phyloP scores from a whole-genome alignment of 2,797 vertebrate genomes.

The Sebastiscus albofasciatus region DNA sequence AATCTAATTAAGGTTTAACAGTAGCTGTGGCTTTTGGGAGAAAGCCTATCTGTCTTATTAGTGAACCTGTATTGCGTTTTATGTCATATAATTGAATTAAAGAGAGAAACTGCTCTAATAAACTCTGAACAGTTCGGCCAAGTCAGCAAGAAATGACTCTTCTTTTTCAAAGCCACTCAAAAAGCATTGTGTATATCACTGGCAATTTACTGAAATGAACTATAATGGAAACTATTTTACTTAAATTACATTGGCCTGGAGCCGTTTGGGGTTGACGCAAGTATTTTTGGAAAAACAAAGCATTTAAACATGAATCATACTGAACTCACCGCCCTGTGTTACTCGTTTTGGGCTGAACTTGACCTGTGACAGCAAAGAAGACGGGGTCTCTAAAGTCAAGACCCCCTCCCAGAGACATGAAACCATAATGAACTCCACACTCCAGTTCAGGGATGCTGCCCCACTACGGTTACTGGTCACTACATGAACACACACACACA shows the following conservation, averaged over 20 bases:
- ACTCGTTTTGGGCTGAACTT: conserved; percentile 24
- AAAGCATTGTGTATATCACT: not conserved
- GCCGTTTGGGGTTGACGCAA: not conserved
- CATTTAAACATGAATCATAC: not conserved
- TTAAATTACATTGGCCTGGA: not conserved
- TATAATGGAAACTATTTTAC: not conserved
- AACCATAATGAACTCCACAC: conserved; percentile 54
- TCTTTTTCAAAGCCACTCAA: not conserved
- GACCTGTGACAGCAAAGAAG: conserved; percentile 22
- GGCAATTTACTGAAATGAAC: not conserved
- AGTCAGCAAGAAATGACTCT: not conserved
- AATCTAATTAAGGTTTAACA: conserved; percentile 64
- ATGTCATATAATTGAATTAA: conserved; percentile 52
- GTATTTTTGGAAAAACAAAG: not conserved
- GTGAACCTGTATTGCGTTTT: conserved; percentile 35
- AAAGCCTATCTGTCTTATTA: conserved; percentile 35
- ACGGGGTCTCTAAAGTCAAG: conserved; percentile 19
- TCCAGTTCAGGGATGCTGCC: conserved; percentile 9
- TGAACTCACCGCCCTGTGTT: not conserved
- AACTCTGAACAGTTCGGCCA: not conserved
- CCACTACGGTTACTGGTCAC: not conserved
- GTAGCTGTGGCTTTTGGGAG: conserved; percentile 30
- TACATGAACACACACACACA: not conserved
- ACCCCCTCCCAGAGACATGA: conserved; percentile 33
- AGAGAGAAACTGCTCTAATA: conserved; percentile 3